These are phyloP conservation scores for Mythimna lalbum DNA, from an alignment of 2,888 invertebrate species.

Conservation along the genomic window DNA sequence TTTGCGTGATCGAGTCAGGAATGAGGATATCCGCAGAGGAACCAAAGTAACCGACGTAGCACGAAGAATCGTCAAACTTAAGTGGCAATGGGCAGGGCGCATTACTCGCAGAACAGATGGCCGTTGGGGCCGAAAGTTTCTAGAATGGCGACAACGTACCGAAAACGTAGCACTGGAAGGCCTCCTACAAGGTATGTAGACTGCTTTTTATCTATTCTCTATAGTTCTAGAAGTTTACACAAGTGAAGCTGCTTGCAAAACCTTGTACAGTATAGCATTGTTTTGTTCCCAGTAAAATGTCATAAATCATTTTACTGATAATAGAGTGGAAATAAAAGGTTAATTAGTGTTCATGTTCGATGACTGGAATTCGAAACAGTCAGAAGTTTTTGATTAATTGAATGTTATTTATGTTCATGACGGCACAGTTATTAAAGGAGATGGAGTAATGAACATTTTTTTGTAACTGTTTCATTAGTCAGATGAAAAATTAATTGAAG, in stretches of 20 bases:
- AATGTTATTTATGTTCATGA: slow-evolving; percentile 40
- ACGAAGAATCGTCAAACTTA: too few relatives aligned
- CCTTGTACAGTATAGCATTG: neutral
- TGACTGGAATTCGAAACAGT: slow-evolving; percentile 36
- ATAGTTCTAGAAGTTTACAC: neutral
- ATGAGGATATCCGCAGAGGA: too few relatives aligned
- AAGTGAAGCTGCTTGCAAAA: neutral
- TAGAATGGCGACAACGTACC: too few relatives aligned
- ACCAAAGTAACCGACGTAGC: too few relatives aligned
- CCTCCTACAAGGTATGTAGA: too few relatives aligned
- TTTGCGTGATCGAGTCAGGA: too few relatives aligned
- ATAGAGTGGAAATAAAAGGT: slow-evolving; percentile 49
- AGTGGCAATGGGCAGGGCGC: too few relatives aligned
- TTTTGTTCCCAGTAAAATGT: slow-evolving; percentile 13
- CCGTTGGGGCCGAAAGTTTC: too few relatives aligned
- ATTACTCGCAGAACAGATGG: too few relatives aligned
- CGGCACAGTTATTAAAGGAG: slow-evolving; percentile 9
- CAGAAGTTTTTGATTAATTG: slow-evolving; percentile 50
- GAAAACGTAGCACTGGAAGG: too few relatives aligned
- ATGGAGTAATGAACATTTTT: slow-evolving; percentile 23
- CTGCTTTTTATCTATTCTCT: too few relatives aligned
- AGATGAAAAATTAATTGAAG: slow-evolving; percentile 30
- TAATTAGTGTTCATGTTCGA: slow-evolving; percentile 44
- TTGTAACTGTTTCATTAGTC: slow-evolving; percentile 18
- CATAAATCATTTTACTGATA: slow-evolving; percentile 51